Evolutionary conservation across 1,140 invertebrate genomes (phyloP), one percentile per base, ranked within the genome.

Genomic region (Capitella teleta): DNA sequence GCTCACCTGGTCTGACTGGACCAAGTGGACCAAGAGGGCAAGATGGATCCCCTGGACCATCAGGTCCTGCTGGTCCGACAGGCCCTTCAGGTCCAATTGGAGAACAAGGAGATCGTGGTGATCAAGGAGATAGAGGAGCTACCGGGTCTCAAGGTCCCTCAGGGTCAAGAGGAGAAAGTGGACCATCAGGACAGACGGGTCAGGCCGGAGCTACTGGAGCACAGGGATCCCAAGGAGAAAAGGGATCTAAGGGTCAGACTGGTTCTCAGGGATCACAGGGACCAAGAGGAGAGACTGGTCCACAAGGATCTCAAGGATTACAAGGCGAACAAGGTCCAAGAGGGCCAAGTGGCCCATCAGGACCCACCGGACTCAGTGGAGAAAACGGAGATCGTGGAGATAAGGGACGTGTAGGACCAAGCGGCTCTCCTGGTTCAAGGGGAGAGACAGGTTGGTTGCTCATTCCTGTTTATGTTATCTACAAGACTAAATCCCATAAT

Each of bases 381-480:
- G n/a, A n/a, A n/a, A n/a, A n/a, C n/a, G n/a, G n/a, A n/a, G n/a
- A n/a, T n/a, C n/a, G n/a, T n/a, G n/a, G n/a, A n/a, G n/a, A n/a
- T n/a, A n/a, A n/a, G n/a, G n/a, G n/a, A n/a, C n/a, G n/a, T 28
- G 44, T 19, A 53, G 58, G 25, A 36, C 49, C 19, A 47, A 45
- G 21, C 24, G 30, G 50, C 52, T 21, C 26, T 34, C 34, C 34
- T 40, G 57, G 21, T 28, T 50, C 30, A 51, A 53, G 3, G 25
- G 53, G 53, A 45, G 50, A 25, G 3, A 23, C 18, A 14, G 56
- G 48, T 24, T 18, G n/a, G n/a, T n/a, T n/a, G n/a, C n/a, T n/a
- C n/a, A n/a, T n/a, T n/a, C n/a, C n/a, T n/a, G n/a, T n/a, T n/a
- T n/a, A n/a, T n/a, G n/a, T n/a, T n/a, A n/a, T n/a, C n/a, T n/a